Evolutionary conservation across 2,113 vertebrate species (phyloP), one percentile per base, ranked within the genome.

Genomic region (Crotalus viridis): DNA sequence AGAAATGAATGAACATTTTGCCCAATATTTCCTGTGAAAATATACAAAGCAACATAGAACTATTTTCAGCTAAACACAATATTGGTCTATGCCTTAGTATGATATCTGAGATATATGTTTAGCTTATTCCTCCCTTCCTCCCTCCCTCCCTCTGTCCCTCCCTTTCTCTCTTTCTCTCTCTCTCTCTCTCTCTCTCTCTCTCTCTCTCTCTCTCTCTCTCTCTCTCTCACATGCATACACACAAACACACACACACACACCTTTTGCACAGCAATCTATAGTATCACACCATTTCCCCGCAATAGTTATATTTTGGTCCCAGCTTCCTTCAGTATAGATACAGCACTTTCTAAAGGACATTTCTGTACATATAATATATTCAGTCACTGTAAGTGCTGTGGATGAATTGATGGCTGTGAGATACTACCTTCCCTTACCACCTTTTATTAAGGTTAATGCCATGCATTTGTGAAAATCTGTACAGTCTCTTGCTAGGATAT

Each of bases 391-490:
- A 54, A 88, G 19, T 94, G 61, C 22, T 17, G 3, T 15, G 91
- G 89, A 8, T n/a, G 19, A 95, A 43, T 33, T 6, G 48, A 94
- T 92, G 91, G 94, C 89, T 92, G 15, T 87, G 89, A 95, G 92
- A 91, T 15, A 91, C 89, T 95, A 88, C 94, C 93, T 93, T 88
- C 89, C 57, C 54, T 56, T 39, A 39, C n/a, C 51, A 55, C 33
- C 88, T 93, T 92, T 95, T 96, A 90, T 88, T 91, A 93, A 93
- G 88, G 94, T 95, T 94, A 93, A 95, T 33, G 94, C 51, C 24
- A 95, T 96, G 91, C 94, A 96, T 96, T 96, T 94, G 95, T 95
- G 96, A 96, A 95, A 89, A 87, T 39, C 95, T 96, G 95, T 91
- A 95, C 54, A 91, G 89, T 21, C 93, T 91, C 94, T 96, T 94